Base-by-base conservation (phyloP, 2,797 vertebrate species). In the Eurystomus glaucurus region DNA sequence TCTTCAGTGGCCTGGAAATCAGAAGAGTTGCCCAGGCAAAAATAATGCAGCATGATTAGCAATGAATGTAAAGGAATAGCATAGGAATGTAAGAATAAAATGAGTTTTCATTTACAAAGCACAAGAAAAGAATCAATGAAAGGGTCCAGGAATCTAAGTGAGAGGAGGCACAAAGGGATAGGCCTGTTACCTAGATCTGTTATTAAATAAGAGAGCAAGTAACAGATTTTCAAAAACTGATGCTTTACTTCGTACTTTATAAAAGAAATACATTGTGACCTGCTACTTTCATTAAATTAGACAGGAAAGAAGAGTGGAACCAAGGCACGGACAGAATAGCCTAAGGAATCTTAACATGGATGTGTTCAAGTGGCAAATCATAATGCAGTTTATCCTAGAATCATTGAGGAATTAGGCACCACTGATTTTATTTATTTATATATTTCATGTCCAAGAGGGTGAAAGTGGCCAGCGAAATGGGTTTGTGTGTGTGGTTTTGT, bases 311-410 rank as follows among this genome's bases (percentile, higher is more conserved):
- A 85, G 68, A 92, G 57, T 75, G 66, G 74, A 95, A 84, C 25
- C n/a, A 72, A 92, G 85, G 74, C 77, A 75, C n/a, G 69, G 70
- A 90, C 87, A 81, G 70, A 91, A 92, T 93, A 91, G 88, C 94
- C 85, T 95, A 80, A 93, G 88, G 92, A 95, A 74, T 92, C 86
- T 92, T 95, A 94, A 93, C 93, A 85, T 74, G 95, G 83, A 95
- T 92, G 82, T 83, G 71, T 75, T 85, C 85, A 92, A 97, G 79
- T 94, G 76, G 62, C 76, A 94, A 83, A 85, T 95, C 60, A 64
- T 96, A 93, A 93, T 92, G 83, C 93, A 94, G 92, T 91, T 87
- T 33, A 54, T 92, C 70, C 62, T 65, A 55, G 88, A 88, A 83
- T 91, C 90, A 90, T 18, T 85, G 85, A 90, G 64, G 91, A 95